phyloP scores from a whole-genome alignment of 1,140 invertebrate genomes.

The Panagrolaimus sp. region DNA sequence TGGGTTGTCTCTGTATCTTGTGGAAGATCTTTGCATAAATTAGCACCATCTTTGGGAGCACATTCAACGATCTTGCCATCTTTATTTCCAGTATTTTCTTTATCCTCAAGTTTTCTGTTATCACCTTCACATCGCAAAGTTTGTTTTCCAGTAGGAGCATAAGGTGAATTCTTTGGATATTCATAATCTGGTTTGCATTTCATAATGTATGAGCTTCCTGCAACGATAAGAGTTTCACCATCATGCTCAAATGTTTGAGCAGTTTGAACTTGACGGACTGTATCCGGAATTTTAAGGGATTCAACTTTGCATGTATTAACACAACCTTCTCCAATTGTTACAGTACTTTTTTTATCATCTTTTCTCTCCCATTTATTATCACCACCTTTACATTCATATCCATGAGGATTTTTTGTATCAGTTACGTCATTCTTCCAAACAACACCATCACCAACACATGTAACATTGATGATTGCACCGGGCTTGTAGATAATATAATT shows the following conservation, averaged over 20 bases:
- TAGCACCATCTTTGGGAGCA: neutral
- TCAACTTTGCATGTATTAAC: neutral
- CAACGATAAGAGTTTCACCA: slow-evolving; percentile 2
- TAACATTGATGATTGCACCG: neutral
- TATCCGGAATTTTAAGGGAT: neutral
- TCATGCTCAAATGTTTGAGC: neutral
- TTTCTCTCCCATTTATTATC: slow-evolving; percentile 7
- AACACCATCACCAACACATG: neutral
- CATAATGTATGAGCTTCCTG: neutral
- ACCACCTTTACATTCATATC: slow-evolving; percentile 8
- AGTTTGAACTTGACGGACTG: neutral
- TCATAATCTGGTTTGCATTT: slow-evolving; percentile 1
- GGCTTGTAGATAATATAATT: slow-evolving; percentile 4
- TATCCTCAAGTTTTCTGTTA: slow-evolving; percentile 1
- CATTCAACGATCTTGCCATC: neutral
- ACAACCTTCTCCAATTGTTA: neutral
- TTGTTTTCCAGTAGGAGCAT: neutral
- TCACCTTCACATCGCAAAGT: neutral
- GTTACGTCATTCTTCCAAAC: slow-evolving; percentile 1
- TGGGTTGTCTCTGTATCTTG: neutral
- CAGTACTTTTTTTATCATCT: neutral
- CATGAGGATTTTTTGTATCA: neutral
- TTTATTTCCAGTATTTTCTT: neutral
- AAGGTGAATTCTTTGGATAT: slow-evolving; percentile 1
- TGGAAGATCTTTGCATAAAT: neutral